Conservation (phyloP, 2,113 vertebrate species). For the Pao palembangensis region DNA sequence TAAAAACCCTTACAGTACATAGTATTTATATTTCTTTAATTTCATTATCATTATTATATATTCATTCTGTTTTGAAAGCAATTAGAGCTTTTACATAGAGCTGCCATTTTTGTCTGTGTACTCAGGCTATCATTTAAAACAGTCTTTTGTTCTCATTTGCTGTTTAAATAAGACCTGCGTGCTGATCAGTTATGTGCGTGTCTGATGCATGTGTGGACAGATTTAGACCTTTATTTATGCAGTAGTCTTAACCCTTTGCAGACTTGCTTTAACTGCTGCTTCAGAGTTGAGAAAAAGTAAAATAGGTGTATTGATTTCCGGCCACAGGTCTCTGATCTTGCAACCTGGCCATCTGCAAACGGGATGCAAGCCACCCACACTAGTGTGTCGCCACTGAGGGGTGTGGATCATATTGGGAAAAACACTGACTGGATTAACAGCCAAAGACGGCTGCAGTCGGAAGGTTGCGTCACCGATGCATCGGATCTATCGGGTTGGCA, state of each 20-base stretch:
- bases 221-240: neutral
- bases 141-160: no score
- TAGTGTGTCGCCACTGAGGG: neutral
- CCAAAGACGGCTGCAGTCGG: constrained; percentile 13
- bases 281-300: constrained; percentile 29
- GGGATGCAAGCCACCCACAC: constrained; percentile 45
- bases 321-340: constrained; percentile 43
- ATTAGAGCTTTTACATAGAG: no score
- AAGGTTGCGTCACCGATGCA: constrained; percentile 12
- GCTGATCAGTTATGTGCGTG: neutral
- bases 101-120: no score
- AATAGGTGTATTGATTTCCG: constrained; percentile 55
- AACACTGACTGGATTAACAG: constrained; percentile 36
- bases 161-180: no score
- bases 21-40: no score
- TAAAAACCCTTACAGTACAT: no score
- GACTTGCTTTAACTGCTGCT: constrained; percentile 17
- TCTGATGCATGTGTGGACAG: neutral
- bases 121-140: no score
- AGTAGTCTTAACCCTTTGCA: neutral
- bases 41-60: no score
- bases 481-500: neutral
- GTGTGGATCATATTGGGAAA: constrained; percentile 27
- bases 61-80: no score
- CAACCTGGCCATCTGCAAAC: constrained; percentile 46